Conservation (phyloP, 2,888 invertebrate genomes). For the Dione vanillae region DNA sequence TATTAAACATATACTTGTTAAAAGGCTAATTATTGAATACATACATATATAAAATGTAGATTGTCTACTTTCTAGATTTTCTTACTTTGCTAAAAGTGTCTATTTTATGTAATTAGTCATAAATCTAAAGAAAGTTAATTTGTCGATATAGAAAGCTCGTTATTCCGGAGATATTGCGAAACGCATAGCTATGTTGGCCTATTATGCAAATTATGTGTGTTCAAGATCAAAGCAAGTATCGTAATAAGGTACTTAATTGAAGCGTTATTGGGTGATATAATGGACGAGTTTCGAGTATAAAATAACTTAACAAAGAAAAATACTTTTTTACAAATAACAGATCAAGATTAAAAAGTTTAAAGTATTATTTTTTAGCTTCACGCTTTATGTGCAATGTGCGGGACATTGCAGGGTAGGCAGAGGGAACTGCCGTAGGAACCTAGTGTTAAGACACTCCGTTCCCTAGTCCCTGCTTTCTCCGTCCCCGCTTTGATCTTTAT, state of each 20-base stretch:
- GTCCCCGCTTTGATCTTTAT: too few relatives aligned
- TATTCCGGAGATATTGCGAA: constrained; percentile 16
- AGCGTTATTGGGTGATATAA: neutral
- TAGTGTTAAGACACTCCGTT: too few relatives aligned
- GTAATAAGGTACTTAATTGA: neutral
- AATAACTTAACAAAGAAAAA: neutral
- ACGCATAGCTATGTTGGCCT: constrained; percentile 4
- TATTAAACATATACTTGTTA: neutral
- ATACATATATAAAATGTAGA: neutral
- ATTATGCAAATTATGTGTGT: constrained; percentile 9
- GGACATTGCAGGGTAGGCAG: too few relatives aligned
- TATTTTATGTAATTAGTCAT: constrained; percentile 10
- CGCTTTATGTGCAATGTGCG: too few relatives aligned
- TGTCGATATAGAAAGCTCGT: constrained; percentile 20
- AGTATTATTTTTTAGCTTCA: too few relatives aligned
- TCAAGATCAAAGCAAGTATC: constrained; percentile 11
- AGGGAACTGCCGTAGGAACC: too few relatives aligned
- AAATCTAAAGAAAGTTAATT: constrained; percentile 15
- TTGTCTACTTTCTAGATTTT: neutral
- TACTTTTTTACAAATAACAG: too few relatives aligned
- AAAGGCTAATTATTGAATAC: neutral
- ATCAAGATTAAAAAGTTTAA: too few relatives aligned
- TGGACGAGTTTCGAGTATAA: neutral
- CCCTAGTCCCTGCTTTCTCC: too few relatives aligned
- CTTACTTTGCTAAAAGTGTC: neutral